Base-by-base conservation (phyloP, 1,140 invertebrate genomes). In the Maniola jurtina region DNA sequence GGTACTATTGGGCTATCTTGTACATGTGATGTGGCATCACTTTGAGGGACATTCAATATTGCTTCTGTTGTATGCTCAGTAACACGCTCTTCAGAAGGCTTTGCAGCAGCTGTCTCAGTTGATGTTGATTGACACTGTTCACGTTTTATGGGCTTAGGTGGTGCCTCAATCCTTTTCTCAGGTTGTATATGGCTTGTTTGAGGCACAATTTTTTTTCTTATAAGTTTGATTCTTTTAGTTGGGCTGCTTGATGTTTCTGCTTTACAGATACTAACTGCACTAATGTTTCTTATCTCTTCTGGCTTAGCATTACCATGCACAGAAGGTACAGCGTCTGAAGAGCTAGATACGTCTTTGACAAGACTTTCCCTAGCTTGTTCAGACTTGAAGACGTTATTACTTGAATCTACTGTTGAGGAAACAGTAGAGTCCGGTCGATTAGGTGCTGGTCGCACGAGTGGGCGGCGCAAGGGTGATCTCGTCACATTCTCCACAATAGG, bases 201-300 rank as follows among this genome's bases (percentile, higher is more conserved):
- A 45, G 78, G 70, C 61, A 63, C 70, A 68, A 78, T 54, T 82
- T 87, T 90, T 77, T 83, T 81, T 76, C 86, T 88, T 77, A 90
- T 80, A 66, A 90, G 80, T 76, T 83, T 90, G 79, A 90, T 88
- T 84, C 86, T 90, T 79, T 85, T 89, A 78, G 80, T 71, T 74
- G 88, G 76, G 82, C 77, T 81, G 52, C 75, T 72, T 47, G 88
- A 86, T 66, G 84, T 85, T 81, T 90, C 88, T 83, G 86, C 86
- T 88, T 89, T 84, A 77, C 88, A 88, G 79, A 87, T 78, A 84
- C 79, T 89, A 79, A 85, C 73, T 79, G 87, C 87, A 83, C 81
- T 87, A 80, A 88, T 69, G 81, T 79, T 85, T 79, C 79, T 88
- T 85, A 80, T 86, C 75, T 87, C 84, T 82, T 85, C 77, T 71